These are phyloP conservation scores for Drymodes brunneopygia DNA, from an alignment of 2,113 vertebrate genomes.

Conservation along the genomic window DNA sequence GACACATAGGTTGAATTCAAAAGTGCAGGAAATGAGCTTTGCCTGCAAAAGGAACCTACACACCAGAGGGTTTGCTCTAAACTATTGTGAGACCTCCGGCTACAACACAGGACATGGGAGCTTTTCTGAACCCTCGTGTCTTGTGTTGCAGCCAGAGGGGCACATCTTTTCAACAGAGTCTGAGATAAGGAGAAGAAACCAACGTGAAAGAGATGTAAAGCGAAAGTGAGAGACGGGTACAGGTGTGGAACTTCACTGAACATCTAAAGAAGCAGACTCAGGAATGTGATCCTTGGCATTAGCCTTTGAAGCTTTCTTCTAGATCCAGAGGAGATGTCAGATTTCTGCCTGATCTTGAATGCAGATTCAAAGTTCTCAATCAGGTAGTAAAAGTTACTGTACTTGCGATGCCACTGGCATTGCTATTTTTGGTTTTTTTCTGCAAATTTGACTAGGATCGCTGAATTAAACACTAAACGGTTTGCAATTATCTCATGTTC, in stretches of 20 bases:
- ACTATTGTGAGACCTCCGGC: constrained; percentile 77
- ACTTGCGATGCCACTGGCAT: background rate
- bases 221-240: background rate
- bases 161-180: constrained; percentile 66
- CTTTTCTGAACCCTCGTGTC: constrained; percentile 82
- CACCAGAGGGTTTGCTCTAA: background rate
- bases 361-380: background rate
- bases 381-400: constrained; percentile 13
- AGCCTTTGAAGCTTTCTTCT: constrained; percentile 1
- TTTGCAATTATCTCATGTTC: background rate
- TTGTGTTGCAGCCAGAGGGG: constrained; percentile 86
- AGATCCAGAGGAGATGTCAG: background rate
- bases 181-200: constrained; percentile 27
- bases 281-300: background rate
- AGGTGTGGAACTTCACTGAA: background rate
- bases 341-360: background rate
- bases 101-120: constrained; percentile 83
- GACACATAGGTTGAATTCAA: background rate
- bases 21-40: background rate
- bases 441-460: background rate
- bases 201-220: background rate
- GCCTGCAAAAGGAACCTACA: background rate
- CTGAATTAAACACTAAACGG: background rate
- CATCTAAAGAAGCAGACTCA: background rate
- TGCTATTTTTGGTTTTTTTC: background rate